Base-by-base conservation (phyloP, 2,113 vertebrate genomes). In the Rhineura floridana region DNA sequence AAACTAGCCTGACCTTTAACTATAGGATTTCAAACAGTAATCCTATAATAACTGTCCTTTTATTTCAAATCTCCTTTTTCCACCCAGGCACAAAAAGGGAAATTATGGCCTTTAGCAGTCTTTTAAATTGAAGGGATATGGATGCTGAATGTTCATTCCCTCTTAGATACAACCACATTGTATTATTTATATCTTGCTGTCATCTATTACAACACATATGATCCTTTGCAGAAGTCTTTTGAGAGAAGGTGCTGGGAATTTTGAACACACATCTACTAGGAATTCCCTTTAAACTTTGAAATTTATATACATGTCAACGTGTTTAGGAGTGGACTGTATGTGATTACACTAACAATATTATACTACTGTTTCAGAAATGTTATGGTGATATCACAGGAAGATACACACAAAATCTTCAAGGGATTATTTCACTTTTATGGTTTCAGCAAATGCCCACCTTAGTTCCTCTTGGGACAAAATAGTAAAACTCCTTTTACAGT, bases 21-120 rank as follows among this genome's bases (percentile, higher is more conserved):
- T 95, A 89, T 80, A 91, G 89, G 85, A 92, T 86, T 95, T 87
- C 90, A 93, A 94, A 93, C 94, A 81, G 89, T 94, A 95, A 95
- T 95, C 87, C 90, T 94, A 90, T 94, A 96, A 95, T 95, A 96
- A 95, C 94, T 94, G 94, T 96, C 90, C 94, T 93, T 93, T 93
- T 95, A 95, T 89, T 94, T 89, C 92, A 90, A 85, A 65, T 93
- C 87, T 25, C n/a, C 67, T 46, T 93, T 77, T 69, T 48, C 44
- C 44, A 90, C 46, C 75, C 91, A 73, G 82, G 73, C 81, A 92
- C 77, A 76, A 93, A 94, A 93, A 93, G 10, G 77, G 83, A 95
- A 95, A 94, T 81, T 0, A 93, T 93, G 93, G 95, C 94, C 94
- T 95, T 95, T 95, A 95, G 89, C 93, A 93, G 86, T 92, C 89